A percentile compares a stretch with the other conserved stretches of the same genome.
These are phyloP conservation scores for Phoxinus phoxinus DNA, from an alignment of 2,113 vertebrate genomes.

Conservation along the genomic window DNA sequence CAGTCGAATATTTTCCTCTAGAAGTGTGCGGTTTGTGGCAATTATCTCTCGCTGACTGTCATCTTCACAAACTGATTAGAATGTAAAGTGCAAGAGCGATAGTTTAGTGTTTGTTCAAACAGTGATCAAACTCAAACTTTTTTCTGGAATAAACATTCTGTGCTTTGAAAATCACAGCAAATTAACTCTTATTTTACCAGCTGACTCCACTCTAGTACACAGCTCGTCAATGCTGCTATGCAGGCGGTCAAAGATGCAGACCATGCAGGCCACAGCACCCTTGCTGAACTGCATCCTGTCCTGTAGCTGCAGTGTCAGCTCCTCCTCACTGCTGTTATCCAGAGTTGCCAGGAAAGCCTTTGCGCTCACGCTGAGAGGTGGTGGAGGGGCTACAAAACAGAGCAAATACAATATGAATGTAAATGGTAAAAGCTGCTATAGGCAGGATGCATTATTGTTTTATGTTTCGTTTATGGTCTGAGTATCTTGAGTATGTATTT, in stretches of 20 bases:
- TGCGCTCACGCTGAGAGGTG: constrained; percentile 80
- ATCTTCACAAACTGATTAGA: constrained; percentile 64
- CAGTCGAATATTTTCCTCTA: constrained; percentile 82
- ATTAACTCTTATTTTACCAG: constrained; percentile 71
- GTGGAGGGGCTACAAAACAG: constrained; percentile 57
- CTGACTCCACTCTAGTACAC: constrained; percentile 78
- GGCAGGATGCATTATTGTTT: neutral
- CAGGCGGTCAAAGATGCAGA: constrained; percentile 84
- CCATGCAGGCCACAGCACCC: constrained; percentile 82
- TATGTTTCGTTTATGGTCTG: too few species aligned
- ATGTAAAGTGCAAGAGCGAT: neutral
- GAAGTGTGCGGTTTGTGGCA: constrained; percentile 73
- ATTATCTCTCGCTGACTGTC: constrained; percentile 68
- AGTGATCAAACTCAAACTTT: neutral
- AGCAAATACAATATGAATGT: neutral
- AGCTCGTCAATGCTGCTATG: constrained; percentile 82
- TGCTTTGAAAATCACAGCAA: neutral
- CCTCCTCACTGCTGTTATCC: constrained; percentile 87
- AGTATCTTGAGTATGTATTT: too few species aligned
- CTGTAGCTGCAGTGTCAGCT: constrained; percentile 85
- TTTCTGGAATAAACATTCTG: neutral
- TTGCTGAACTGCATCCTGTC: constrained; percentile 91
- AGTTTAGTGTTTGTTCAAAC: neutral
- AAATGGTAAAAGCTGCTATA: neutral
- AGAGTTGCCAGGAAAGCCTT: constrained; percentile 83